Evolutionary conservation across 2,888 invertebrate species (phyloP), one percentile per base, ranked within the genome.

Genomic region (Troilus luridus): DNA sequence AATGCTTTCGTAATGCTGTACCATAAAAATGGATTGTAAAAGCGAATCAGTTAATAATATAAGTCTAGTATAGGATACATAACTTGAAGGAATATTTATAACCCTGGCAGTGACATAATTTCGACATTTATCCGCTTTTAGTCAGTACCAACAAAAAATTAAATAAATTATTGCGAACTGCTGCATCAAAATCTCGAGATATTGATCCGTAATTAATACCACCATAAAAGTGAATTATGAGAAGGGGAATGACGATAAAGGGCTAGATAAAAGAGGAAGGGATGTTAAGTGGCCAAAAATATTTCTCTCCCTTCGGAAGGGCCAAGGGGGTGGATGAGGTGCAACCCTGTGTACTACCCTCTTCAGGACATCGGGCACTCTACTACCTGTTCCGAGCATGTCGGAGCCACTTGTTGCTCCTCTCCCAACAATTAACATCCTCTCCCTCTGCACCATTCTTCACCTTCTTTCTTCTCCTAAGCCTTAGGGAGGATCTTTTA

Each of bases 361-460:
- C 1, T 8, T 7, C 27, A 77, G 41, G 41, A 77, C 27, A 17
- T 77, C 8, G 8, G 27, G 8, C 1, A 9, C 7, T 41, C 7
- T 77, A 77, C 72, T 77, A 77, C 27, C 72, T 77, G 72, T 77
- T 41, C 72, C 41, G 41, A 27, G 9, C 27, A 19, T 17, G 0
- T 2, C 8, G 1, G 72, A 41, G 17, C 41, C 72, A 77, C 72
- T 77, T 77, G 72, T 77, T 77, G 72, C 72, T 77, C n/a, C 72
- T 77, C 72, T 8, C 41, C 41, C 72, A 14, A 19, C 72, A 77
- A 77, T 77, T 77, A 77, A 77, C 72, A 41, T 77, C 72, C 72
- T 77, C 72, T 77, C 72, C 72, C 72, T 77, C 72, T 77, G 27
- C 72, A 41, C 72, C 72, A 77, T 77, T 77, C 72, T 77, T 77